phyloP scores from a whole-genome alignment of 2,797 vertebrate species.

The Gymnoscopelus microlampas region DNA sequence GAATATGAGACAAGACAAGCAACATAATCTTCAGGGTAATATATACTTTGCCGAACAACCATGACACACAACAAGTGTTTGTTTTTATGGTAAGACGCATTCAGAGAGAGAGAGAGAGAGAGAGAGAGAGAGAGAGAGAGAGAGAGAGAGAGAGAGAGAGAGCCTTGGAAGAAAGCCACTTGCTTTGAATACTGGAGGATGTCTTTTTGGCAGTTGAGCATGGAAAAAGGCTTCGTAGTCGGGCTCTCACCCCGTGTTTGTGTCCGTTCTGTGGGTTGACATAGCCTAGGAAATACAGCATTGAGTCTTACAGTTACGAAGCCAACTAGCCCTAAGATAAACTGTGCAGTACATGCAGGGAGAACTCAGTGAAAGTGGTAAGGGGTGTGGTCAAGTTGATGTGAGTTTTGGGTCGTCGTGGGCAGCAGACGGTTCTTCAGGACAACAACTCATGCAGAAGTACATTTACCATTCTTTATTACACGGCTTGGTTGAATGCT shows the following conservation, averaged over 20 bases:
- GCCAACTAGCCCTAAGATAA: constrained; percentile 53
- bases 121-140: no score
- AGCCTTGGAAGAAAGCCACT: constrained; percentile 79
- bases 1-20: neutral
- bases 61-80: no score
- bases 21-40: neutral
- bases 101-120: constrained; percentile 17
- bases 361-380: constrained; percentile 29
- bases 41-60: no score
- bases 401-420: neutral
- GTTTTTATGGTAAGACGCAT: no score
- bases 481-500: no score
- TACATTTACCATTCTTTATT: no score
- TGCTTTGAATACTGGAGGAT: constrained; percentile 92
- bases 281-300: constrained; percentile 92
- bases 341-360: constrained; percentile 43
- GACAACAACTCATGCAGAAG: constrained; percentile 52
- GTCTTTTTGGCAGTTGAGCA: constrained; percentile 90
- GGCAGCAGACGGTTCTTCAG: constrained; percentile 54
- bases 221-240: constrained; percentile 92
- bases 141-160: constrained; percentile 18
- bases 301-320: constrained; percentile 77
- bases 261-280: constrained; percentile 86
- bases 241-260: constrained; percentile 91
- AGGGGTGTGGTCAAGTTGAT: constrained; percentile 18